Evolutionary conservation across 2,888 invertebrate genomes (phyloP), one percentile per base, ranked within the genome.

Genomic region (Dinocampus coccinellae): DNA sequence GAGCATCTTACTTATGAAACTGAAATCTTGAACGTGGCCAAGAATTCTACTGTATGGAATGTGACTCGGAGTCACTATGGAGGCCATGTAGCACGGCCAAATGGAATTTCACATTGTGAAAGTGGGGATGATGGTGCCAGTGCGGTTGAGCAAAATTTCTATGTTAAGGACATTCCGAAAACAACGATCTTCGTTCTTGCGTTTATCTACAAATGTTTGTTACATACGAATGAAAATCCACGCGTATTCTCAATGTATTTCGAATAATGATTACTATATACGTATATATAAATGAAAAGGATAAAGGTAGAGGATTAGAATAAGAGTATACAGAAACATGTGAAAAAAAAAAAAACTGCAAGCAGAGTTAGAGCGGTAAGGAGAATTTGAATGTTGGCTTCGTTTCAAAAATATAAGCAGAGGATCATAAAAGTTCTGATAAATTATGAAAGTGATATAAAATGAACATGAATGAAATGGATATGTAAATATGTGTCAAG

Each of bases 91-190:
- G 64, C 65, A 71, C 61, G 71, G 66, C 72, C 68, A 70, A 76
- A 73, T 74, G 77, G 76, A 77, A 77, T 77, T 77, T 77, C 76
- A 73, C 77, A 77, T 76, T 77, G 72, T 69, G 74, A 73, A 75
- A 72, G 72, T 4, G 73, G 70, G 73, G 74, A n/a, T n/a, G n/a
- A n/a, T n/a, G n/a, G n/a, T n/a, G n/a, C n/a, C 73, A 73, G 73
- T 26, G 72, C 70, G 74, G 55, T 71, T 72, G 75, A 73, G 74
- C 75, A 74, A 76, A 76, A 76, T 77, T 77, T 73, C 75, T 64
- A 74, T 76, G 73, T 77, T 75, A 76, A 76, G 73, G 73, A 77
- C 77, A 77, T 77, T 76, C 77, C 77, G 58, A 52, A 75, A 62
- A 62, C 39, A 73, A 66, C 70, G 71, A 66, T 64, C 73, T 66